A percentile compares a stretch with the other conserved stretches of the same genome.
Conservation (phyloP, 2,888 invertebrate species). For the Desoria tigrina region DNA sequence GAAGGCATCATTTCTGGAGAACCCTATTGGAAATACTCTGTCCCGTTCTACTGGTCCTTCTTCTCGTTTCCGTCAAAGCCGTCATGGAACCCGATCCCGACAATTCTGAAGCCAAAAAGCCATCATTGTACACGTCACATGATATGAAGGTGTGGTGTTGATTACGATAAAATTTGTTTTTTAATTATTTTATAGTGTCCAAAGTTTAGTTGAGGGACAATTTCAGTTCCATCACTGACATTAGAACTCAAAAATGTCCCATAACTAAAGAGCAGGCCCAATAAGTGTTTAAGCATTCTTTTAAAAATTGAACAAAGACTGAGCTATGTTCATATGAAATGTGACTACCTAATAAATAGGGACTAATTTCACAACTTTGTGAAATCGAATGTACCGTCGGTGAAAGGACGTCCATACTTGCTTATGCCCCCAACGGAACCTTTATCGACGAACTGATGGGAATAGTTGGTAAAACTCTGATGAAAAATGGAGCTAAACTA, state of each 20-base stretch:
- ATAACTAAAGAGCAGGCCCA: no score
- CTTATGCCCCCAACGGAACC: slow-evolving; percentile 27
- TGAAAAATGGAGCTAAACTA: slow-evolving; percentile 1
- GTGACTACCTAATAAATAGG: no score
- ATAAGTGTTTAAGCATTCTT: no score
- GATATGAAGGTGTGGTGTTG: slow-evolving; percentile 13
- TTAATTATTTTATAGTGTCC: neutral
- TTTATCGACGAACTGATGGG: slow-evolving; percentile 23
- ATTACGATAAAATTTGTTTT: neutral
- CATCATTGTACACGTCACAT: neutral
- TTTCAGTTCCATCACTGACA: no score
- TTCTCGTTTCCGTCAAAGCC: slow-evolving; percentile 25
- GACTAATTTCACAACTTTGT: slow-evolving; percentile 24
- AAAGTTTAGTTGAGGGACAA: no score
- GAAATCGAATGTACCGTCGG: slow-evolving; percentile 13
- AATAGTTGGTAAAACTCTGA: slow-evolving; percentile 13
- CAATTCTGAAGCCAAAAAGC: neutral
- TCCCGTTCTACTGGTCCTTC: slow-evolving; percentile 29
- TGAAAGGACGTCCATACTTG: slow-evolving; percentile 11
- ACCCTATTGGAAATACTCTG: slow-evolving; percentile 27
- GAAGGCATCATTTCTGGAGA: slow-evolving; percentile 24
- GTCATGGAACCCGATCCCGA: slow-evolving; percentile 28
- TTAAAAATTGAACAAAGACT: no score
- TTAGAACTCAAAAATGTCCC: no score
- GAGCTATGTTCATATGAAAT: no score